Evolutionary conservation across 2,797 vertebrate species (phyloP).

Genomic region (Falco novaeseelandiae): DNA sequence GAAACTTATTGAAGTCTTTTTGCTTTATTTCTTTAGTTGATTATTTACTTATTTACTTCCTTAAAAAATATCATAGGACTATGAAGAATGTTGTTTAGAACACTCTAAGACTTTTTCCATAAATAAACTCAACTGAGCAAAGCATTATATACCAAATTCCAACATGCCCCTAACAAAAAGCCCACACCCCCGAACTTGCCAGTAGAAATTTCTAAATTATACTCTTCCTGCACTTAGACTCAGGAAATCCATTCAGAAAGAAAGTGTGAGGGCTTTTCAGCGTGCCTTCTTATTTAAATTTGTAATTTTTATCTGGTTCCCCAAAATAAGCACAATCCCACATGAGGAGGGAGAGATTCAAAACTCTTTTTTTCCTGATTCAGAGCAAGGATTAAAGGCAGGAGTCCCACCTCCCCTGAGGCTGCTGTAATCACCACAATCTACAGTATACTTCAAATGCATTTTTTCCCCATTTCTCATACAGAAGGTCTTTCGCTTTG

Average conservation of each 20-base stretch:
- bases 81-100: not conserved
- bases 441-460: not conserved
- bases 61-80: not conserved
- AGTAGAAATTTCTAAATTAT: not conserved
- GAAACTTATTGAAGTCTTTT: not conserved
- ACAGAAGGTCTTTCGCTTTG: not conserved
- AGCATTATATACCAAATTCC: not conserved
- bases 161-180: rapidly evolving
- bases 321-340: not conserved
- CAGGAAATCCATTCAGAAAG: not conserved
- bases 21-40: not conserved
- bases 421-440: not conserved
- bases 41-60: not conserved
- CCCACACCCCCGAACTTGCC: rapidly evolving
- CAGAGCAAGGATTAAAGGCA: not conserved
- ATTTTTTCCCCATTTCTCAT: not conserved
- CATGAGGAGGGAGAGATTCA: not conserved
- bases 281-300: not conserved
- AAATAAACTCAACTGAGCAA: not conserved
- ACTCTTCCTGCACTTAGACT: not conserved
- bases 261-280: not conserved
- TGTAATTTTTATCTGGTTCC: not conserved
- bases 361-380: not conserved
- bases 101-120: not conserved
- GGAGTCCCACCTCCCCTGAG: not conserved